A percentile compares a stretch with the other conserved stretches of the same genome.
These are phyloP conservation scores for Neopelma chrysocephalum DNA, from an alignment of 2,797 vertebrate genomes.

Conservation along the genomic window DNA sequence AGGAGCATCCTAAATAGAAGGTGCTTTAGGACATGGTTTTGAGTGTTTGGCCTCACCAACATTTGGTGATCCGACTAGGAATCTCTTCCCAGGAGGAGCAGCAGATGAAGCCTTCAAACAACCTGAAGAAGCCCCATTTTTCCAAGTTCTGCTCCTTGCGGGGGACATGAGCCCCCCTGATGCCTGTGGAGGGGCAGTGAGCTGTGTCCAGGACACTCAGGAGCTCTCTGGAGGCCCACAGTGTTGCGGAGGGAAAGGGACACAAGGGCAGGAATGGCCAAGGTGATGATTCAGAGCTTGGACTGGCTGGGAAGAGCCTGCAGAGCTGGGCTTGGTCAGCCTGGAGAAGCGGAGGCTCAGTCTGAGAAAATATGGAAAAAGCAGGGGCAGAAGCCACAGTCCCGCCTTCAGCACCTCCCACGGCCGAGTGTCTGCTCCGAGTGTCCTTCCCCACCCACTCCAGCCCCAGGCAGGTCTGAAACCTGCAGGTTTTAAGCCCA, in stretches of 20 bases:
- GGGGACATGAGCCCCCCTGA: fast-evolving
- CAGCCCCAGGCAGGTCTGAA: not conserved
- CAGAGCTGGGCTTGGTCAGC: not conserved
- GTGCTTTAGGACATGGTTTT: not conserved
- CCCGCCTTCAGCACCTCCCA: not conserved
- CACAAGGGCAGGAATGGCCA: not conserved
- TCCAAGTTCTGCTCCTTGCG: not conserved
- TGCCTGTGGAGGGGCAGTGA: not conserved
- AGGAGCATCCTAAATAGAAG: not conserved
- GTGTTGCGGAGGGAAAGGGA: not conserved
- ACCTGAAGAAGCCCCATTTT: fast-evolving
- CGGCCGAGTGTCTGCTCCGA: fast-evolving
- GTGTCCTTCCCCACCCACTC: not conserved
- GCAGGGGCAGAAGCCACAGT: fast-evolving
- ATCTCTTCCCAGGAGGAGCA: not conserved
- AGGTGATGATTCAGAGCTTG: not conserved
- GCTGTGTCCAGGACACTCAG: not conserved
- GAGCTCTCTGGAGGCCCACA: not conserved
- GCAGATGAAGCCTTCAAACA: fast-evolving
- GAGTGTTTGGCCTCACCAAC: not conserved
- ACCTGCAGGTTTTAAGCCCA: not conserved
- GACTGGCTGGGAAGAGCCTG: not conserved
- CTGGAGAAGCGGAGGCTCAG: not conserved
- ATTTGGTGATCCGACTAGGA: not conserved
- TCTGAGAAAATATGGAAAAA: not conserved